Percentiles rank a stretch among this genome's conserved stretches.
phyloP scores from a whole-genome alignment of 1,140 invertebrate species.

The Drosophila sturtevanti region DNA sequence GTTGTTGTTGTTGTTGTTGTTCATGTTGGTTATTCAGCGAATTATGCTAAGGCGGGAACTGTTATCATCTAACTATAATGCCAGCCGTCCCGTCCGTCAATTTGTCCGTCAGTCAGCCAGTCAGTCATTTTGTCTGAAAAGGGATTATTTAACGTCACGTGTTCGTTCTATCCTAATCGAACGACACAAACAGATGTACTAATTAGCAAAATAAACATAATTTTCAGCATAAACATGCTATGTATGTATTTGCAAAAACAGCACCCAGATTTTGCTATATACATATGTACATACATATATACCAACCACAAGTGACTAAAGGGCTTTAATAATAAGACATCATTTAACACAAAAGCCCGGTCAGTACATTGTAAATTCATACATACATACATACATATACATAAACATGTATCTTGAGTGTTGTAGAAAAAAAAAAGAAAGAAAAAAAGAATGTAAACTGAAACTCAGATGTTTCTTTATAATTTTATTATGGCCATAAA shows the following conservation, averaged over 20 bases:
- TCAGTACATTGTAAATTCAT: conserved; percentile 26
- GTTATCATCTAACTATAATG: conserved; percentile 36
- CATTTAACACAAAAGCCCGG: conserved; percentile 33
- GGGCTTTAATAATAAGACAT: conserved; percentile 41
- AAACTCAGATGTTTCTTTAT: no score
- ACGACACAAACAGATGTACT: conserved; percentile 55
- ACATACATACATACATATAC: conserved; percentile 26
- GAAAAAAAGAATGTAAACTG: no score
- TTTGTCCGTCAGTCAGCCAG: conserved; percentile 10
- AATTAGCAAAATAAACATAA: conserved; percentile 54
- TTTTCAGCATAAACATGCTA: conserved; percentile 50
- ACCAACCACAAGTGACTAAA: conserved; percentile 10
- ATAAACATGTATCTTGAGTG: no score
- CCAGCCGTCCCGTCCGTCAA: conserved; percentile 13
- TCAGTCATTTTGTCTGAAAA: conserved; percentile 13
- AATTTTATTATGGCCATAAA: no score
- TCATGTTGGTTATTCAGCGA: conserved; percentile 17
- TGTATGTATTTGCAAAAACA: conserved; percentile 57
- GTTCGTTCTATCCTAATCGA: conserved; percentile 45
- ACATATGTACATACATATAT: no score
- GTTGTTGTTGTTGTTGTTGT: background rate
- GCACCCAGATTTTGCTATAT: conserved; percentile 11
- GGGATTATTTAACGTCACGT: conserved; percentile 52
- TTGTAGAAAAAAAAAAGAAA: no score
- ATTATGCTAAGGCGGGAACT: conserved; percentile 24